phyloP scores from a whole-genome alignment of 2,113 vertebrate species.

The Phalacrocorax brasilianus region DNA sequence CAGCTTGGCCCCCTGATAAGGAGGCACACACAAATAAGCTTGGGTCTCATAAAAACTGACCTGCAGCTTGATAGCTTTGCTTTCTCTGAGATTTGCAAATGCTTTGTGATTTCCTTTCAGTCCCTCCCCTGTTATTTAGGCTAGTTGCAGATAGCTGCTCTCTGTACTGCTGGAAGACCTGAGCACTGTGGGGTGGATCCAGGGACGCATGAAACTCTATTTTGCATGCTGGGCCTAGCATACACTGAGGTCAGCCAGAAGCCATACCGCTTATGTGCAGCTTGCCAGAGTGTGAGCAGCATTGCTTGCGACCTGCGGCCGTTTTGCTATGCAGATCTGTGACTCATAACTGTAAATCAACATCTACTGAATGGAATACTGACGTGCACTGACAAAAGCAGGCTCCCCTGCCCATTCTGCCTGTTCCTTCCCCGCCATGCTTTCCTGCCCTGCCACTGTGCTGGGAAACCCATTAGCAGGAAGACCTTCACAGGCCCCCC shows the following conservation, averaged over 20 bases:
- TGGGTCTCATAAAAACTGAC: not conserved
- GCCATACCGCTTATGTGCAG: not conserved
- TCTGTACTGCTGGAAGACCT: not conserved
- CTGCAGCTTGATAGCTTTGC: not conserved
- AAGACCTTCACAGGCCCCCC: not conserved
- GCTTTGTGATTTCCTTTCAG: not conserved
- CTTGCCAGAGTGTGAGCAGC: not conserved
- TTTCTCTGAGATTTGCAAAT: not conserved
- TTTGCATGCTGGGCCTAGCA: rapidly evolving
- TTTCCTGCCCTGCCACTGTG: not conserved
- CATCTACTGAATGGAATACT: not conserved
- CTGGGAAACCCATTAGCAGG: not conserved
- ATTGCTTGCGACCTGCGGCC: not conserved
- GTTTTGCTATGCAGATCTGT: not conserved
- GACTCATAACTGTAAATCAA: not conserved
- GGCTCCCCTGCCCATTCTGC: not conserved
- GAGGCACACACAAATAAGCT: not conserved
- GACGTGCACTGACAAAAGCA: not conserved
- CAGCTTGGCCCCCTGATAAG: not conserved
- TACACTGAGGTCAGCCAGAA: not conserved
- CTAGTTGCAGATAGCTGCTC: not conserved
- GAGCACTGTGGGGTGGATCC: not conserved
- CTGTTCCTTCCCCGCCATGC: not conserved
- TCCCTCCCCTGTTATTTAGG: not conserved
- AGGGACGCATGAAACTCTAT: not conserved